phyloP scores from a whole-genome alignment of 1,140 invertebrate genomes.

The Achroia grisella region DNA sequence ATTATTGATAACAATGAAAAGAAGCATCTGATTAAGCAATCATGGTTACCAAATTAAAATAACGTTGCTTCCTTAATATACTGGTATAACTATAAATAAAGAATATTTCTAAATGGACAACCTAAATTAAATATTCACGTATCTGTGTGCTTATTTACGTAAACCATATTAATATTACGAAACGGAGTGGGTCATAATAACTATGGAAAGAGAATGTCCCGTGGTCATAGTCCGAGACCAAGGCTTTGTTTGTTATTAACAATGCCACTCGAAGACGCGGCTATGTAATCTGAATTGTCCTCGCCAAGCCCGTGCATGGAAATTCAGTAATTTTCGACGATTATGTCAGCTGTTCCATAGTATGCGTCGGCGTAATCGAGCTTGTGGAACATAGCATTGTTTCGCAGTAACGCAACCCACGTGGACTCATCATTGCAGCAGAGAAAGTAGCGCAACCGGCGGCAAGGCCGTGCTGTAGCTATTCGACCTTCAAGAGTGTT shows the following conservation, averaged over 20 bases:
- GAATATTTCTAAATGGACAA: neutral
- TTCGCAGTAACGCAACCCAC: slow-evolving; percentile 40
- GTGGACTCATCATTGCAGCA: slow-evolving; percentile 34
- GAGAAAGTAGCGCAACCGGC: slow-evolving; percentile 59
- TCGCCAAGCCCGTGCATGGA: slow-evolving; percentile 28
- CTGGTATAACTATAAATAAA: neutral
- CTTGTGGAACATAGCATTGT: slow-evolving; percentile 42
- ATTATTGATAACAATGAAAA: too few species aligned
- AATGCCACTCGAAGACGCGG: slow-evolving; percentile 35
- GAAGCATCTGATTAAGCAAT: too few species aligned
- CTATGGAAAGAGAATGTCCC: slow-evolving; percentile 44
- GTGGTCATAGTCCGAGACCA: slow-evolving; percentile 48
- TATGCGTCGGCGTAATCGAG: slow-evolving; percentile 35
- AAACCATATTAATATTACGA: slow-evolving; percentile 28
- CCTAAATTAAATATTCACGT: too few species aligned
- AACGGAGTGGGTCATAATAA: slow-evolving; percentile 30
- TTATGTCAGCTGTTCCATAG: slow-evolving; percentile 56
- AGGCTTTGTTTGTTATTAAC: slow-evolving; percentile 53
- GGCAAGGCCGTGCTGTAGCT: slow-evolving; percentile 48
- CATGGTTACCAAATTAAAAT: too few species aligned
- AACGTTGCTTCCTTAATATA: too few species aligned
- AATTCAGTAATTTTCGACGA: slow-evolving; percentile 43
- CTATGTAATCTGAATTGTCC: slow-evolving; percentile 49
- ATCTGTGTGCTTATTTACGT: neutral
- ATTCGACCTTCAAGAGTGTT: slow-evolving; percentile 44